phyloP scores from a whole-genome alignment of 2,888 invertebrate species.

The Tinea trinotella region DNA sequence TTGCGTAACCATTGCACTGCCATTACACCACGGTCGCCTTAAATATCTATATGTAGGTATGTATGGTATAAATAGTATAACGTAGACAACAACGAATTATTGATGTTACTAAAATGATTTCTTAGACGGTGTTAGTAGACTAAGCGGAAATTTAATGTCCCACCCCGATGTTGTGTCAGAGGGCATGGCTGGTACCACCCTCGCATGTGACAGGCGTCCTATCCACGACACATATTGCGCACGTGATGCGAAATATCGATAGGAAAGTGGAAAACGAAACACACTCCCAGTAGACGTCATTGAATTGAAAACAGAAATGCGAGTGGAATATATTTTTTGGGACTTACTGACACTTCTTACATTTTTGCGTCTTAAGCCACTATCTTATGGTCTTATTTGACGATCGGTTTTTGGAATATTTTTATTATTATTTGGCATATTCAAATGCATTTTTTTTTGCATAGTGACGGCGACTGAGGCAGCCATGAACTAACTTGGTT shows the following conservation, averaged over 20 bases:
- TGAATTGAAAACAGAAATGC: slow-evolving; percentile 19
- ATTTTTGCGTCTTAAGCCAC: slow-evolving; percentile 4
- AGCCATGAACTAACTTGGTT: too few relatives aligned
- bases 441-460: too few relatives aligned
- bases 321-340: slow-evolving; percentile 16
- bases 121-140: slow-evolving; percentile 1
- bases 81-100: background rate
- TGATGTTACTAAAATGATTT: background rate
- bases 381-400: background rate
- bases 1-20: too few relatives aligned
- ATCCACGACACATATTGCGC: slow-evolving; percentile 23
- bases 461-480: too few relatives aligned
- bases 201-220: slow-evolving; percentile 10
- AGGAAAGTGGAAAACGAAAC: slow-evolving; percentile 15
- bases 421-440: background rate
- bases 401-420: background rate
- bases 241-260: slow-evolving; percentile 21
- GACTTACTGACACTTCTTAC: slow-evolving; percentile 13
- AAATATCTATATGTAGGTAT: too few relatives aligned
- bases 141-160: slow-evolving; percentile 16
- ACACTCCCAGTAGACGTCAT: slow-evolving; percentile 17
- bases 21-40: too few relatives aligned
- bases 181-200: slow-evolving; percentile 6
- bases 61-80: too few relatives aligned
- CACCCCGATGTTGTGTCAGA: slow-evolving; percentile 10